Evolutionary conservation across 2,888 invertebrate species (phyloP).

Genomic region (Ennomos fuscantarius): DNA sequence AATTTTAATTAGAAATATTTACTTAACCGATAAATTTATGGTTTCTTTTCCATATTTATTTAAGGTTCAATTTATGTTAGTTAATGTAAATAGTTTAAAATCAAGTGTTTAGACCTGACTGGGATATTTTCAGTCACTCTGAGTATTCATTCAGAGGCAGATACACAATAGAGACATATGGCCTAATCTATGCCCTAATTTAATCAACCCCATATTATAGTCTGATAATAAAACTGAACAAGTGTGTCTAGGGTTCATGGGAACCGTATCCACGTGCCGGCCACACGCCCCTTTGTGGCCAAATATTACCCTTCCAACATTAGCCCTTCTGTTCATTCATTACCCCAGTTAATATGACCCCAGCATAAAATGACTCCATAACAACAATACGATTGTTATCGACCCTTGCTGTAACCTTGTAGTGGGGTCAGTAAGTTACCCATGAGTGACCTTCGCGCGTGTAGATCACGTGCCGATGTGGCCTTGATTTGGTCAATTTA

Average conservation of each 20-base stretch:
- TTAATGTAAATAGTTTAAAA: no score
- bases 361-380: conserved; percentile 28
- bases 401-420: conserved; percentile 42
- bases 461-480: conserved; percentile 56
- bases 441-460: conserved; percentile 53
- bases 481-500: conserved; percentile 13
- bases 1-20: no score
- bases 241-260: conserved; percentile 53
- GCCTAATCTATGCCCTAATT: conserved; percentile 11
- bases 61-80: no score
- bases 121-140: not conserved
- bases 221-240: conserved; percentile 42
- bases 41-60: no score
- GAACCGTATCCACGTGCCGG: conserved; percentile 72
- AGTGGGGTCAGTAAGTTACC: conserved; percentile 73
- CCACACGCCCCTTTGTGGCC: conserved; percentile 68
- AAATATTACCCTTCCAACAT: conserved; percentile 66
- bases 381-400: conserved; percentile 75
- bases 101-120: not conserved
- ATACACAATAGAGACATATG: conserved; percentile 1
- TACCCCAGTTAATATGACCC: conserved; percentile 11
- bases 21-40: no score
- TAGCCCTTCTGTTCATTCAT: conserved; percentile 55
- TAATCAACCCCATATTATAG: conserved; percentile 33
- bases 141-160: not conserved